Base-by-base conservation (phyloP, 2,113 vertebrate genomes). In the Tamias sibiricus region DNA sequence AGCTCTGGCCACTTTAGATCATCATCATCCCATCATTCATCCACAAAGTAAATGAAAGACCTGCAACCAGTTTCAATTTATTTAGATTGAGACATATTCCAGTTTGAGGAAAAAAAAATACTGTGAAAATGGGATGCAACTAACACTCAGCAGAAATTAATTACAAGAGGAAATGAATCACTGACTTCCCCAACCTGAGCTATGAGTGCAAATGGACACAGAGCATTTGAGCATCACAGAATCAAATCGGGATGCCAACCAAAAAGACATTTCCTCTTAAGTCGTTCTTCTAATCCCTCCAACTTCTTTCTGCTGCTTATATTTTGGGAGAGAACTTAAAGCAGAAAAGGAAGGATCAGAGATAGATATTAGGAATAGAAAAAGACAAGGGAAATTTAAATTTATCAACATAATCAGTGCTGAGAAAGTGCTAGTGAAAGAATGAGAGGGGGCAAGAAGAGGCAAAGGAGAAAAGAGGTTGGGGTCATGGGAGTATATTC, bases 271-370 rank as follows among this genome's bases (percentile, higher is more conserved):
- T 90, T 74, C 77, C 80, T 40, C 72, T 75, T 28, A 32, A 19
- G 28, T 79, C 22, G 81, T 85, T 28, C 42, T 57, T 88, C 82
- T 80, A 64, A 54, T 19, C 6, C 28, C 87, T 66, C 66, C 8
- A 79, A 57, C 62, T 81, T 86, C 85, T 66, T 24, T 75, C 86
- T 54, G 20, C 83, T 66, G 83, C 30, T 40, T 89, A 4, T 69
- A 59, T 95, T 62, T 87, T n/a, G 40, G 74, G 57, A 59, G 75
- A 96, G 20, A 93, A 42, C 82, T 74, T 28, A 40, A 80, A 90
- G 20, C 59, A 87, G 59, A 86, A 91, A 72, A 28, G 62, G 19
- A 71, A 76, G 37, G 19, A 42, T 82, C 75, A 28, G 20, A 69
- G 54, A 85, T 14, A 69, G 54, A 22, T 81, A 72, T 85, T 52